Percentiles rank a stretch among this genome's conserved stretches.
phyloP scores from a whole-genome alignment of 2,888 invertebrate species.

The Ecdyonurus torrentis region DNA sequence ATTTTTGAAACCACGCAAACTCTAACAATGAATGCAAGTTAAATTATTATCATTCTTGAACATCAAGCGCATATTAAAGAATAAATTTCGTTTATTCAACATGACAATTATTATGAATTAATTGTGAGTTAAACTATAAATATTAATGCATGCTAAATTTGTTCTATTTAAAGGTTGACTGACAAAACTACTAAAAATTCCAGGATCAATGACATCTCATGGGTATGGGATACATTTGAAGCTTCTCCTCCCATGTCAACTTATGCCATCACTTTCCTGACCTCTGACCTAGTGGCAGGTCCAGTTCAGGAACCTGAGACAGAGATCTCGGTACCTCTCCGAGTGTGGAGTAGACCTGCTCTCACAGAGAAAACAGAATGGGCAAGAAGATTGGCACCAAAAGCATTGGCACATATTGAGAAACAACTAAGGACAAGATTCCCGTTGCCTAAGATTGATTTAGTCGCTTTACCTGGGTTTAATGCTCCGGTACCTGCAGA shows the following conservation, averaged over 20 bases:
- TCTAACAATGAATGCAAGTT: no score
- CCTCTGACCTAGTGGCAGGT: conserved; percentile 37
- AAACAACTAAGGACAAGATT: conserved; percentile 45
- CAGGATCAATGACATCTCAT: conserved; percentile 37
- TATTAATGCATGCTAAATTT: no score
- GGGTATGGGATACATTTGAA: conserved; percentile 50
- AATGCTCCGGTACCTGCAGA: conserved; percentile 54
- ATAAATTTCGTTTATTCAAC: no score
- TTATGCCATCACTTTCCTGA: conserved; percentile 53
- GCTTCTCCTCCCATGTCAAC: conserved; percentile 59
- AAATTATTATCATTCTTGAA: no score
- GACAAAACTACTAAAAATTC: no score
- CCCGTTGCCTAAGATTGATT: conserved; percentile 48
- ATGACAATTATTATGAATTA: no score
- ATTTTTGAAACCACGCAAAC: no score
- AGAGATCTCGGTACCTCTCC: background rate
- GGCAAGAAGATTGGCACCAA: conserved; percentile 32
- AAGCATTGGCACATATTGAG: conserved; percentile 39
- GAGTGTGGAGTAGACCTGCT: background rate
- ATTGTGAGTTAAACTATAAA: no score
- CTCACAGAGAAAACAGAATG: conserved; percentile 1
- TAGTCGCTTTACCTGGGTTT: conserved; percentile 55
- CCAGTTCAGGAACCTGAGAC: conserved; percentile 4
- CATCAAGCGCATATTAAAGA: no score
- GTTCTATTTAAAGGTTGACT: no score